Evolutionary conservation across 2,113 vertebrate genomes (phyloP).

Genomic region (Sakesphorus luctuosus): DNA sequence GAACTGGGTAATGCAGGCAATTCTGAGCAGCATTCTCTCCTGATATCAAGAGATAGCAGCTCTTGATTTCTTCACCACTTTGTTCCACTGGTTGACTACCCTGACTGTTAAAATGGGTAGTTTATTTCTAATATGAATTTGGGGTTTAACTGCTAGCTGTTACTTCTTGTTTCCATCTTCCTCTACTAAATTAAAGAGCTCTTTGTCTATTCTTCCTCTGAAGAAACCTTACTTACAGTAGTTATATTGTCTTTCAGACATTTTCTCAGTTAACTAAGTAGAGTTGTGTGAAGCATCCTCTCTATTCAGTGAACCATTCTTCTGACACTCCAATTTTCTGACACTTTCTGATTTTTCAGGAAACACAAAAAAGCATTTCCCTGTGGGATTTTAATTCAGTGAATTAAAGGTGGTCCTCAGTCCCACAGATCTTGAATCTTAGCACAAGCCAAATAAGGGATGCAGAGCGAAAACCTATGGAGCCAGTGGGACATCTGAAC

Average conservation of each 20-base stretch:
- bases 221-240: not conserved
- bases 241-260: not conserved
- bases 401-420: not conserved
- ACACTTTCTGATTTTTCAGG: not conserved
- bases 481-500: fast-evolving
- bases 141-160: not conserved
- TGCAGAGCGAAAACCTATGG: not conserved
- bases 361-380: not conserved
- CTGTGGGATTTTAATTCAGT: not conserved
- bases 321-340: not conserved
- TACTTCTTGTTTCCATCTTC: not conserved
- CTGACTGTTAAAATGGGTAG: not conserved
- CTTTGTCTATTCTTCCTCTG: not conserved
- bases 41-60: not conserved
- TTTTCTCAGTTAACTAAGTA: not conserved
- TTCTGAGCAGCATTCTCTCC: not conserved
- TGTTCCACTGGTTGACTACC: not conserved
- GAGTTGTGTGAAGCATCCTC: not conserved
- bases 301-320: not conserved
- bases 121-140: not conserved
- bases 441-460: not conserved
- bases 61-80: not conserved
- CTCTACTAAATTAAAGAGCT: not conserved
- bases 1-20: not conserved
- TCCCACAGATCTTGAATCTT: not conserved